Evolutionary conservation across 2,113 vertebrate species (phyloP).

Genomic region (Pelmatolapia mariae): DNA sequence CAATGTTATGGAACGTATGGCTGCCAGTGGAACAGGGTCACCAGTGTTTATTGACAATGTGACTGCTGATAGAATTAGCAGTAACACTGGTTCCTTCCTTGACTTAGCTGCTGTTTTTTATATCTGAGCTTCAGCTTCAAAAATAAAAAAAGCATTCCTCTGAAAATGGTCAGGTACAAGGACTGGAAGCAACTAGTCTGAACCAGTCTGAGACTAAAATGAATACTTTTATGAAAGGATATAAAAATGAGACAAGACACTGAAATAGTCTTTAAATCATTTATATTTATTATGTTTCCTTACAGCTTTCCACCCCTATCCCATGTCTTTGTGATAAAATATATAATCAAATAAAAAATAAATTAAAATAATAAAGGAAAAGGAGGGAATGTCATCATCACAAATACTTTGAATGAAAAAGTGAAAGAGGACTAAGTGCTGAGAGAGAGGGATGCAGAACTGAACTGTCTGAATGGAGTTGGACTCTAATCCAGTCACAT

Average conservation of each 20-base stretch:
- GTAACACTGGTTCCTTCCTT: not conserved
- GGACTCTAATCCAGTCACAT: constrained; percentile 8
- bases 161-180: not conserved
- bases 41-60: not conserved
- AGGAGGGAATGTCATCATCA: constrained; percentile 46
- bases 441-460: not conserved
- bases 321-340: constrained; percentile 21
- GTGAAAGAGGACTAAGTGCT: constrained; percentile 35
- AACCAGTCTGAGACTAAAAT: not conserved
- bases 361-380: not conserved
- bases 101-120: not conserved
- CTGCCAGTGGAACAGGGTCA: too few relatives aligned
- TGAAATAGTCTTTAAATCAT: not conserved
- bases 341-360: not conserved
- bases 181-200: not conserved
- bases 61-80: not conserved
- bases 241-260: not conserved
- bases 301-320: constrained; percentile 24
- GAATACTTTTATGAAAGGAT: not conserved
- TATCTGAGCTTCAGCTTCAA: not conserved
- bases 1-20: not conserved
- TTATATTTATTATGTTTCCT: constrained; percentile 62
- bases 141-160: not conserved
- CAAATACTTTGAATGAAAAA: constrained; percentile 49
- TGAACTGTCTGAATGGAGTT: constrained; percentile 4